A percentile compares a stretch with the other conserved stretches of the same genome.
Evolutionary conservation across 2,888 invertebrate genomes (phyloP).

Genomic region (Cataglyphis livida): DNA sequence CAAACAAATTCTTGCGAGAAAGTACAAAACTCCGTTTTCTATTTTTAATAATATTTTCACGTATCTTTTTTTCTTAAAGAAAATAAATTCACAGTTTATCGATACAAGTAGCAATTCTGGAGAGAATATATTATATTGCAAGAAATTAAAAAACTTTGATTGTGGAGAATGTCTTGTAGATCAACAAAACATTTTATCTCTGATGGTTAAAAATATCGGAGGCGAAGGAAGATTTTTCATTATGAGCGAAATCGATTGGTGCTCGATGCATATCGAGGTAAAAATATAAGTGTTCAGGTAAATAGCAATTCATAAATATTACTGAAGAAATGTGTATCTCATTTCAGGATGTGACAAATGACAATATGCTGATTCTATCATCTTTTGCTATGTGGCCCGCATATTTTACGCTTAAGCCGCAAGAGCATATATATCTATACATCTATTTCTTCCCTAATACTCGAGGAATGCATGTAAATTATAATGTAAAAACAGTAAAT

Average conservation of each 20-base stretch:
- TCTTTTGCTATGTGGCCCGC: constrained; percentile 84
- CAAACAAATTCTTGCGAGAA: background rate
- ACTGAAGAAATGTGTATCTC: background rate
- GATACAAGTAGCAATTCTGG: background rate
- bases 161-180: constrained; percentile 85
- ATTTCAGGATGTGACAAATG: constrained; percentile 75
- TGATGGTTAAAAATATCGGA: constrained; percentile 84
- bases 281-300: constrained; percentile 15
- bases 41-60: background rate
- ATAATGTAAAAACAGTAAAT: background rate
- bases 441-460: constrained; percentile 83
- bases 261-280: constrained; percentile 82
- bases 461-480: constrained; percentile 81
- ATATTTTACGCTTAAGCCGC: constrained; percentile 82
- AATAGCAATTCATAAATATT: background rate
- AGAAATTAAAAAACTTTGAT: constrained; percentile 68
- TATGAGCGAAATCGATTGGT: constrained; percentile 86
- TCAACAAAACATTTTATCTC: constrained; percentile 76
- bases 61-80: constrained; percentile 48
- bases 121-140: background rate
- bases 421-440: constrained; percentile 83
- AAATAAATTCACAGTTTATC: constrained; percentile 24
- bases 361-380: constrained; percentile 79
- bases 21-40: background rate
- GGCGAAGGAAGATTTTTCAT: constrained; percentile 84